Base-by-base conservation (phyloP, 2,113 vertebrate genomes). In the Brienomyrus longianalis region DNA sequence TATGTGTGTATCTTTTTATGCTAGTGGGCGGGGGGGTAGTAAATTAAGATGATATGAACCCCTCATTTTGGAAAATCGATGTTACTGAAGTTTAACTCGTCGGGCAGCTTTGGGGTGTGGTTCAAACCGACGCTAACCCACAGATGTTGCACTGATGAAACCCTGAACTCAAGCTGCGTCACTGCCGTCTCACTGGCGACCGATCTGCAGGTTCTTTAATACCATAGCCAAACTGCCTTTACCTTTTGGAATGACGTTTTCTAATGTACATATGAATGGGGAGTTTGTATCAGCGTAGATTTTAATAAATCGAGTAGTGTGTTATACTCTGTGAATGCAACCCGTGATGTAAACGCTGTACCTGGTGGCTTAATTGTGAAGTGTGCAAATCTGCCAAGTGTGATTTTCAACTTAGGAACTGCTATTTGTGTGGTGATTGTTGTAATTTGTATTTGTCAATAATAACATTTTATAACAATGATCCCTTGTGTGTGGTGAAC, bases 171-270 rank as follows among this genome's bases (percentile, higher is more conserved):
- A 87, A 56, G 83, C 59, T 90, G 85, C 85, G 54, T 62, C 66
- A 77, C 62, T 80, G 85, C 85, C 48, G 45, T 74, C 85, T 35
- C 47, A 54, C 21, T 51, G 84, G 13, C 21, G n/a, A 56, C 62
- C 31, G 4, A 39, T 27, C 74, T 83, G 62, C 62, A 77, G 59
- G 45, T 87, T 70, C 51, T 87, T 54, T 87, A 52, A 17, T 87
- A 86, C 54, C 62, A 80, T 50, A 90, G 39, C 90, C 90, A 88
- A 51, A 88, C 90, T 90, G 86, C 90, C 90, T 90, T 88, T 88
- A 87, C 43, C 90, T 90, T 90, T 90, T 74, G 52, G 86, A 90
- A 88, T 83, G 52, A 88, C 43, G n/a, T 90, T 90, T 90, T 90
- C 66, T 90, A 87, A 62, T 88, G 43, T 83, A 83, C 87, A 90